Conservation (phyloP, 2,888 invertebrate genomes). For the Catocala sponsa region DNA sequence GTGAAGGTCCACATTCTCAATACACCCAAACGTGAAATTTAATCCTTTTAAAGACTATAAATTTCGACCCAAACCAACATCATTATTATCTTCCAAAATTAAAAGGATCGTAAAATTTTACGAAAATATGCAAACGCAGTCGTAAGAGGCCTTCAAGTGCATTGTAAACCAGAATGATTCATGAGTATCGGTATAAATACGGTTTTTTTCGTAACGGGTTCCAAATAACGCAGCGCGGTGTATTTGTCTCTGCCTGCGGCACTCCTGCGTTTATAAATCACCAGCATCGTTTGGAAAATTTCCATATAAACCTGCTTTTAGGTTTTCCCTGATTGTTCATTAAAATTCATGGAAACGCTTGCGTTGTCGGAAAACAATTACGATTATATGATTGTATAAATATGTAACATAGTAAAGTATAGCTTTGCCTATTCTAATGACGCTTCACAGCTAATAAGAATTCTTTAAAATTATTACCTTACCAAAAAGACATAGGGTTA, state of each 20-base stretch:
- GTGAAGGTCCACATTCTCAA: background rate
- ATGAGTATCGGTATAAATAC: slow-evolving; percentile 31
- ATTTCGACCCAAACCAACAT: background rate
- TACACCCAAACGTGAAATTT: slow-evolving; percentile 2
- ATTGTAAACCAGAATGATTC: slow-evolving; percentile 41
- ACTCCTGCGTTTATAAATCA: slow-evolving; percentile 15
- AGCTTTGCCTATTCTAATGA: background rate
- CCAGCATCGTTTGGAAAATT: slow-evolving; percentile 5
- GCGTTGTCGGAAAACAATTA: slow-evolving; percentile 1
- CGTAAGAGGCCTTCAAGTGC: slow-evolving; percentile 23
- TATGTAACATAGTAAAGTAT: background rate
- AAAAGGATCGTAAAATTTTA: slow-evolving; percentile 3
- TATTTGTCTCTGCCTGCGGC: slow-evolving; percentile 20
- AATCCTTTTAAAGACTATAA: slow-evolving; percentile 1
- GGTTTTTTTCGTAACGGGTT: slow-evolving; percentile 48
- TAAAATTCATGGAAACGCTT: slow-evolving; percentile 15
- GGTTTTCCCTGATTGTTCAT: slow-evolving; percentile 16
- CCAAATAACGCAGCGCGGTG: slow-evolving; percentile 32
- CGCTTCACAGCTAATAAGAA: too few relatives aligned
- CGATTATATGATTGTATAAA: background rate
- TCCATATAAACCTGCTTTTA: slow-evolving; percentile 6
- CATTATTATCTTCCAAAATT: slow-evolving; percentile 2
- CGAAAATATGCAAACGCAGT: slow-evolving; percentile 7
- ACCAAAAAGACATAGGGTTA: too few relatives aligned
- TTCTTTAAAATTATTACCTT: too few relatives aligned